Evolutionary conservation across 2,113 vertebrate species (phyloP), one percentile per base, ranked within the genome.

Genomic region (Pangasianodon gigas): DNA sequence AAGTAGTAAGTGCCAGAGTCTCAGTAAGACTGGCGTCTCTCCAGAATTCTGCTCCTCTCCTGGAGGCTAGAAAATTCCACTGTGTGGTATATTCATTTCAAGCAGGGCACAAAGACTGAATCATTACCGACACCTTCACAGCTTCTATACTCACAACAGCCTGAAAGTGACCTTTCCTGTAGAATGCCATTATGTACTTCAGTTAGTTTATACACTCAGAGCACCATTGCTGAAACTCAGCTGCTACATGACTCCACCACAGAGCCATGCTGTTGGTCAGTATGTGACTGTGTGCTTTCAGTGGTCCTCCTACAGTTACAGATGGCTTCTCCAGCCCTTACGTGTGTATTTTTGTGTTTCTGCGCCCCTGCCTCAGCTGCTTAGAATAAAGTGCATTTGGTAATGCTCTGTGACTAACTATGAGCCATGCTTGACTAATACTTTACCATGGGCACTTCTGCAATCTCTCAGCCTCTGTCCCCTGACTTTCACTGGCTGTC

Each of bases 291-390:
- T 87, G 74, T 90, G 88, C 46, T 86, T 90, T 71, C 51, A 13
- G 84, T 89, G 89, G 90, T 87, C 90, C 91, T 92, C 91, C 89
- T 84, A 90, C 80, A 81, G 88, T 74, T 91, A 75, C 91, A 92
- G 91, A 92, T 92, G 91, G 91, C 90, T 89, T 65, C 91, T 85
- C 56, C 86, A 89, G 71, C 77, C 84, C 83, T 91, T 75, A 86
- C 75, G 74, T 65, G 37, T 65, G 41, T 85, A 74, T 85, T 82
- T 81, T 75, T 85, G 62, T 88, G 90, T 89, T 67, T 65, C 62
- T 84, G 85, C 62, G 87, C 67, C 71, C 21, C 62, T 90, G 80
- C 87, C 52, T 92, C 89, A 89, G 85, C 87, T 74, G 80, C 91
- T 84, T 44, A 75, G 91, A 92, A 89, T 74, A 90, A 84, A 82